These are phyloP conservation scores for Danionella cerebrum DNA, from an alignment of 2,113 vertebrate genomes.

Conservation along the genomic window DNA sequence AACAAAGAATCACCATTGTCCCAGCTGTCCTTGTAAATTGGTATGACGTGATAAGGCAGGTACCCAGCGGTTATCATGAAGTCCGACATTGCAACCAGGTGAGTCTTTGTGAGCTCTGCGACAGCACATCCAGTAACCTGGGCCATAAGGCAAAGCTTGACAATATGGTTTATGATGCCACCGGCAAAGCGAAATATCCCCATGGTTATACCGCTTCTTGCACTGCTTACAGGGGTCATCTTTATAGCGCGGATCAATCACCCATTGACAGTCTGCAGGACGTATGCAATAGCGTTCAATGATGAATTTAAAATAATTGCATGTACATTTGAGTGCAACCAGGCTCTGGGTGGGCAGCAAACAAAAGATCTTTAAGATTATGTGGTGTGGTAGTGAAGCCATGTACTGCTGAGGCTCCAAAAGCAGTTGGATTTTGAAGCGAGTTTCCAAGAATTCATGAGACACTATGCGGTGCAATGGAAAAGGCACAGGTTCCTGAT, in stretches of 20 bases:
- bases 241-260: constrained; percentile 85
- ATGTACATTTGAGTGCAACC: constrained; percentile 88
- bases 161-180: constrained; percentile 98
- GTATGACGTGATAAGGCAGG: constrained; percentile 84
- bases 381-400: constrained; percentile 82
- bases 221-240: constrained; percentile 97
- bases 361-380: constrained; percentile 80
- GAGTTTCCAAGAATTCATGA: constrained; percentile 79
- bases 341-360: constrained; percentile 82
- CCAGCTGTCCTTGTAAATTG: constrained; percentile 71
- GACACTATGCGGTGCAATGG: constrained; percentile 68
- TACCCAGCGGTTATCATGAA: constrained; percentile 97
- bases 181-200: constrained; percentile 86
- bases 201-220: constrained; percentile 80
- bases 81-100: constrained; percentile 84
- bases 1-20: constrained; percentile 62
- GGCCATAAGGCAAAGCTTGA: constrained; percentile 87
- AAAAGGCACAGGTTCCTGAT: constrained; percentile 51
- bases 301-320: constrained; percentile 83
- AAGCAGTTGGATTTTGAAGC: constrained; percentile 86
- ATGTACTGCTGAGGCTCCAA: constrained; percentile 87
- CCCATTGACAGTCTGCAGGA: constrained; percentile 90
- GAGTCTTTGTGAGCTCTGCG: constrained; percentile 76
- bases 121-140: constrained; percentile 97
- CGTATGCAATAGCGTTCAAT: constrained; percentile 85